Evolutionary conservation across 2,888 invertebrate species (phyloP), one percentile per base, ranked within the genome.

Genomic region (Punctoribates punctum): DNA sequence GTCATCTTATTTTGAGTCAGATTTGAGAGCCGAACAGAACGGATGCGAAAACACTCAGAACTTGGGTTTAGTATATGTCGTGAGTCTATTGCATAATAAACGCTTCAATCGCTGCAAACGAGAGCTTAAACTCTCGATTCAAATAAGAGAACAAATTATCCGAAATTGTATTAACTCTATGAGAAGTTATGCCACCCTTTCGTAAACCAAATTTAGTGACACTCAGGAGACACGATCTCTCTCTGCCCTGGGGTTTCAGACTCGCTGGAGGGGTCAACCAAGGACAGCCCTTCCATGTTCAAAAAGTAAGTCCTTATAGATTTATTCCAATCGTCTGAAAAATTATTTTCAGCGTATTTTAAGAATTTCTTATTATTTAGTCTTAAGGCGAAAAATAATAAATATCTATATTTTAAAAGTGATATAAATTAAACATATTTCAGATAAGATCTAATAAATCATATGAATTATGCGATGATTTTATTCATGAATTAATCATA

Each of bases 201-300:
- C 79, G 78, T 73, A 78, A 79, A 67, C 79, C 79, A 51, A 78
- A 77, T 74, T 62, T 79, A 76, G 77, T 79, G 8, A 78, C 79
- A 0, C 60, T 79, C 65, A 77, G 79, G 54, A 75, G 78, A 48
- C 25, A 46, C 11, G 75, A 78, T 46, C 65, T 77, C 46, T 57
- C 60, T 29, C 78, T 78, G 27, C 92, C 93, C 77, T 90, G 95
- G 89, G 96, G 96, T 81, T 95, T 96, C 86, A 89, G 95, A 82
- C 88, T 96, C 80, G 94, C 94, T 85, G 94, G 94, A 80, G 94
- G 94, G 81, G 92, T 91, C 86, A 94, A 96, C 87, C 94, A 94
- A 84, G 93, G 92, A 82, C 90, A 92, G 81, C 94, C 94, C 54
- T 89, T 95, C 81, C 88, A 91, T 83, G 90, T 95, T 80, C 94